Evolutionary conservation across 1,140 invertebrate genomes (phyloP).

Genomic region (Bombyx mandarina): DNA sequence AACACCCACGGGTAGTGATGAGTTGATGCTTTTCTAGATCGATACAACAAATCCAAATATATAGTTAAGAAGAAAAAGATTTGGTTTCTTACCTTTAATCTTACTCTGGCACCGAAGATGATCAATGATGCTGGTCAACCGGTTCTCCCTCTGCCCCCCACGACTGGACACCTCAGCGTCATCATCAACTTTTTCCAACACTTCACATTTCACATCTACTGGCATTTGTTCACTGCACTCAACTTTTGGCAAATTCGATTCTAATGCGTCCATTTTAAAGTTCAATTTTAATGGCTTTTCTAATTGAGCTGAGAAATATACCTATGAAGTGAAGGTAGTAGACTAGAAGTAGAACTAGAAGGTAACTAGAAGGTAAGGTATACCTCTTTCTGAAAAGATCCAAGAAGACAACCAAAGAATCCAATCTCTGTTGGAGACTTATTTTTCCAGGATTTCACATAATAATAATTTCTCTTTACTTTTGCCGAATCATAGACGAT

Average conservation of each 20-base stretch:
- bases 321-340: too few relatives aligned
- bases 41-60: too few relatives aligned
- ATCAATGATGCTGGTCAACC: slow-evolving; percentile 63
- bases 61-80: too few relatives aligned
- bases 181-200: slow-evolving; percentile 36
- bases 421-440: too few relatives aligned
- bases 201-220: slow-evolving; percentile 27
- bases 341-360: too few relatives aligned
- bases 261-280: slow-evolving; percentile 9
- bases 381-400: too few relatives aligned
- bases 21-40: not conserved
- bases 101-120: slow-evolving; percentile 59
- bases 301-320: not conserved
- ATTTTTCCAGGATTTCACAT: too few relatives aligned
- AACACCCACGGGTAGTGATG: too few relatives aligned
- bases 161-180: slow-evolving; percentile 28
- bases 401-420: too few relatives aligned
- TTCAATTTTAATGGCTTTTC: not conserved
- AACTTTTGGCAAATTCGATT: slow-evolving; percentile 17
- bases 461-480: too few relatives aligned
- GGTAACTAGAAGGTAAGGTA: too few relatives aligned
- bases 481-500: too few relatives aligned
- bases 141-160: slow-evolving; percentile 39
- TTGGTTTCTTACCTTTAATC: slow-evolving; percentile 43
- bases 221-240: slow-evolving; percentile 23